phyloP scores from a whole-genome alignment of 1,140 invertebrate genomes.

The Bombyx mori region ASM3026992v2 NC_085128.1:15325001-15325500 shows the following conservation, averaged over 20 bases:
- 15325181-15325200: conserved; percentile 57
- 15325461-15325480: conserved; percentile 42
- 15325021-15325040: conserved; percentile 65
- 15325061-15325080: conserved; percentile 60
- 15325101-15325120: conserved; percentile 54
- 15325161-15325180: conserved; percentile 49
- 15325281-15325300: conserved; percentile 49
- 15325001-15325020: conserved; percentile 55
- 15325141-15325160: conserved; percentile 50
- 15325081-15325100: conserved; percentile 55
- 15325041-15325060: conserved; percentile 52
- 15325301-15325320: conserved; percentile 57
- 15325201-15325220: conserved; percentile 52
- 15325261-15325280: conserved; percentile 44
- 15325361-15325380: conserved; percentile 49
- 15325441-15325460: conserved; percentile 67
- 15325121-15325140: conserved; percentile 50
- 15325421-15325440: conserved; percentile 61
- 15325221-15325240: conserved; percentile 55
- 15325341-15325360: conserved; percentile 61
- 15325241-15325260: conserved; percentile 60
- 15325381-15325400: conserved; percentile 56
- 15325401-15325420: conserved; percentile 31
- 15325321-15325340: conserved; percentile 62
- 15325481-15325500: conserved; percentile 52